Conservation (phyloP, 1,140 invertebrate genomes). For the Psilanteris sp. region DNA sequence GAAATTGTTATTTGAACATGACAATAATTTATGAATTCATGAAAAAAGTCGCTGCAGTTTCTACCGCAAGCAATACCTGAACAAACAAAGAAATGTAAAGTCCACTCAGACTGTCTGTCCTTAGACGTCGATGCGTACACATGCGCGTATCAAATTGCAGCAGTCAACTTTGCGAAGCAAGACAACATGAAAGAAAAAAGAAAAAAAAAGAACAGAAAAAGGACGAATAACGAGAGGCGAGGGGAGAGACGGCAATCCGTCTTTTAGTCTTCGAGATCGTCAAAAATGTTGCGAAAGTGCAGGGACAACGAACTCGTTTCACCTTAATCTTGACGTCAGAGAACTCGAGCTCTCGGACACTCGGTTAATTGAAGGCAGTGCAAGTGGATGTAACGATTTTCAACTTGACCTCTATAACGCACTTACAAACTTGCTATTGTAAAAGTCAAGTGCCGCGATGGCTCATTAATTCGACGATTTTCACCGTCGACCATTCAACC, state of each 20-base stretch:
- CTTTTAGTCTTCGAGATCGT: slow-evolving; percentile 49
- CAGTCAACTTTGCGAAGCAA: slow-evolving; percentile 40
- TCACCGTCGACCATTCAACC: too few relatives aligned
- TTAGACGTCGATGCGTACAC: slow-evolving; percentile 61
- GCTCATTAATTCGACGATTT: too few relatives aligned
- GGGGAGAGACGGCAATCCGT: slow-evolving; percentile 28
- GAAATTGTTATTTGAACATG: slow-evolving; percentile 22
- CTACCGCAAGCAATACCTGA: slow-evolving; percentile 49
- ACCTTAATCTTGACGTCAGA: slow-evolving; percentile 66
- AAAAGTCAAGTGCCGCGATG: slow-evolving; percentile 41
- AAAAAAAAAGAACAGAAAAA: slow-evolving; percentile 3
- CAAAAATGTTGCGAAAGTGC: slow-evolving; percentile 61
- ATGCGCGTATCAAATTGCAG: slow-evolving; percentile 62
- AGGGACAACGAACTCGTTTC: slow-evolving; percentile 68
- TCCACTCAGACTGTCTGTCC: slow-evolving; percentile 60
- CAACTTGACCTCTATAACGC: slow-evolving; percentile 69
- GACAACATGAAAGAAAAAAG: slow-evolving; percentile 44
- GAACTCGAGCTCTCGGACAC: slow-evolving; percentile 64
- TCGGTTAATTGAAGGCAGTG: slow-evolving; percentile 68
- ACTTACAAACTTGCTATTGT: slow-evolving; percentile 50
- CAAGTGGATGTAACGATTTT: slow-evolving; percentile 69
- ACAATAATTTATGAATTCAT: slow-evolving; percentile 28
- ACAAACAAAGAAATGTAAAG: slow-evolving; percentile 62
- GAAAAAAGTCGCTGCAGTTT: slow-evolving; percentile 41
- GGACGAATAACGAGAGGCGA: slow-evolving; percentile 7